phyloP scores from a whole-genome alignment of 2,113 vertebrate genomes.

The Chaetops frenatus region DNA sequence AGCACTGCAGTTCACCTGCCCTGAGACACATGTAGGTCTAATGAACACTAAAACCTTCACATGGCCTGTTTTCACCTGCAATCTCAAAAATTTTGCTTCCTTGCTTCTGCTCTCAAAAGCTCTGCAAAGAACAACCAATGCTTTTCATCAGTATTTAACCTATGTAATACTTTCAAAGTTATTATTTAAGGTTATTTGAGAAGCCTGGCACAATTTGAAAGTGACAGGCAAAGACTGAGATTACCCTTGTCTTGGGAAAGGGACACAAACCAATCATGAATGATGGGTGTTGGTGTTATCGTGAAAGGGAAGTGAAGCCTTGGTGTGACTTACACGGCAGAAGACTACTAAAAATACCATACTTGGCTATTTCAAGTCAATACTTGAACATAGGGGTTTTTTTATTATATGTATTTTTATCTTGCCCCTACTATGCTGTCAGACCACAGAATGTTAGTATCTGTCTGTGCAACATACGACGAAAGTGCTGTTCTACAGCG shows the following conservation, averaged over 20 bases:
- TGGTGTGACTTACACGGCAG: not conserved
- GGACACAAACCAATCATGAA: not conserved
- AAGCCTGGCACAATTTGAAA: not conserved
- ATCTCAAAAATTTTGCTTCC: not conserved
- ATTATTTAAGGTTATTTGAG: not conserved
- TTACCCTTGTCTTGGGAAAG: not conserved
- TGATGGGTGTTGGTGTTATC: not conserved
- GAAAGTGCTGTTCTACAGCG: not conserved
- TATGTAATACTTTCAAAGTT: not conserved
- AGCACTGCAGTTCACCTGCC: not conserved
- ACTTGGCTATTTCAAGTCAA: not conserved
- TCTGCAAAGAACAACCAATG: not conserved
- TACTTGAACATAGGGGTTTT: fast-evolving
- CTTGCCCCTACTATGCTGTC: not conserved
- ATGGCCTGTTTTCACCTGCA: not conserved
- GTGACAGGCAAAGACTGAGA: not conserved
- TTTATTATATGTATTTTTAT: not conserved
- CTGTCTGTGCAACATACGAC: not conserved
- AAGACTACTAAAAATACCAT: not conserved
- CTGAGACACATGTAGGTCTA: not conserved
- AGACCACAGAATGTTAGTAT: not conserved
- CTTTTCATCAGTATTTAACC: not conserved
- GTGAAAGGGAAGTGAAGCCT: not conserved
- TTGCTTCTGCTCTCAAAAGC: not conserved
- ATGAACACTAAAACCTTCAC: not conserved